phyloP scores from a whole-genome alignment of 92 coral and sea anemone genomes.

The Parazoanthus darwini region DNA sequence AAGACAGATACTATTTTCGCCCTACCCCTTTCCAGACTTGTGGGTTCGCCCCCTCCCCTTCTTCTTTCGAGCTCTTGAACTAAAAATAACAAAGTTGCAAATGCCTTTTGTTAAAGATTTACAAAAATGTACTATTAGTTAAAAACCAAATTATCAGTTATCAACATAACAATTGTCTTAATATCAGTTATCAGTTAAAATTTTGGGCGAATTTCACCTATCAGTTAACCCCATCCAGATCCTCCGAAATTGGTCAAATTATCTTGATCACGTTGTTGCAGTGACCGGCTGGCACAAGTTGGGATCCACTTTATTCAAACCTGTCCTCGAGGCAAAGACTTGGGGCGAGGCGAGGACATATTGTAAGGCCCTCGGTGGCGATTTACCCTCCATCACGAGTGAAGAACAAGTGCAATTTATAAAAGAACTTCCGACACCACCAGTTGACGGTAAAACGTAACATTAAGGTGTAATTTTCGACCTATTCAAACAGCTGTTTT shows the following conservation, averaged over 20 bases:
- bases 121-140: no score
- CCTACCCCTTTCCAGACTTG: no score
- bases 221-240: no score
- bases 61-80: no score
- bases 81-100: no score
- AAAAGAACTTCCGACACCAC: neutral
- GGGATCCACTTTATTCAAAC: constrained; percentile 33
- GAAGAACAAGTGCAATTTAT: constrained; percentile 46
- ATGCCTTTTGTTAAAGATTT: no score
- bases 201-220: no score
- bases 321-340: constrained; percentile 39
- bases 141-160: no score
- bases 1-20: no score
- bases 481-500: no score
- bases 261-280: constrained; percentile 9
- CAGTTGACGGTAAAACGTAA: neutral
- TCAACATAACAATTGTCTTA: no score
- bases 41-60: neutral
- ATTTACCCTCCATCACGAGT: constrained; percentile 44
- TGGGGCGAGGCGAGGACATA: constrained; percentile 48
- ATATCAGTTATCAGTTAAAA: no score
- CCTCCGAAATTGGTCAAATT: neutral
- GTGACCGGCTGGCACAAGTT: constrained; percentile 42
- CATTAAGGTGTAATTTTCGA: neutral
- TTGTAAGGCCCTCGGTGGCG: constrained; percentile 53